Conservation (phyloP, 2,888 invertebrate genomes). For the Stenoptilia bipunctidactyla region DNA sequence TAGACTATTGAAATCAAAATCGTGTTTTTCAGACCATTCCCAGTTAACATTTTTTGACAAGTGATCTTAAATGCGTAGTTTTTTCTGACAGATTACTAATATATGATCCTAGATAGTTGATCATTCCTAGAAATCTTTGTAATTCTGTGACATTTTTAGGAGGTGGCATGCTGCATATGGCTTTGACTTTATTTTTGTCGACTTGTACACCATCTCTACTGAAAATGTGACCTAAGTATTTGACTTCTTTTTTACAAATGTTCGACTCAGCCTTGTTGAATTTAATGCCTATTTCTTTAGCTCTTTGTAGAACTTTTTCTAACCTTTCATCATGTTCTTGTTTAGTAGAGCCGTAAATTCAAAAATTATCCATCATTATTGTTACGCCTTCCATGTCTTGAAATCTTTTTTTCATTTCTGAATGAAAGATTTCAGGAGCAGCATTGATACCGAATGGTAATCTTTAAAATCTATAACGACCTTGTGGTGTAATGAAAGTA, state of each 20-base stretch:
- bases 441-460: conserved; percentile 17
- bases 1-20: conserved; percentile 11
- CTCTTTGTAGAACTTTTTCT: conserved; percentile 10
- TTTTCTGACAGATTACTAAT: conserved; percentile 12
- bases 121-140: conserved; percentile 18
- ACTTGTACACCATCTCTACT: too few relatives aligned
- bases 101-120: too few relatives aligned
- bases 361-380: conserved; percentile 16
- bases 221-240: conserved; percentile 16
- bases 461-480: conserved; percentile 13
- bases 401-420: conserved; percentile 14
- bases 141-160: conserved; percentile 13
- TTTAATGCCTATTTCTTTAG: conserved; percentile 12
- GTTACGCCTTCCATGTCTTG: conserved; percentile 11
- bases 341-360: conserved; percentile 10
- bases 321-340: conserved; percentile 9
- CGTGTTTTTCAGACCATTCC: conserved; percentile 19
- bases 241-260: conserved; percentile 10
- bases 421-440: conserved; percentile 16
- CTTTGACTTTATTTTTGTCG: too few relatives aligned
- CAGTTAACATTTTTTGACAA: conserved; percentile 19
- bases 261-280: conserved; percentile 16
- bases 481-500: too few relatives aligned
- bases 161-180: too few relatives aligned
- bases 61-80: conserved; percentile 3